Base-by-base conservation (phyloP, 2,888 invertebrate species). In the Palloptera scutellata region DNA sequence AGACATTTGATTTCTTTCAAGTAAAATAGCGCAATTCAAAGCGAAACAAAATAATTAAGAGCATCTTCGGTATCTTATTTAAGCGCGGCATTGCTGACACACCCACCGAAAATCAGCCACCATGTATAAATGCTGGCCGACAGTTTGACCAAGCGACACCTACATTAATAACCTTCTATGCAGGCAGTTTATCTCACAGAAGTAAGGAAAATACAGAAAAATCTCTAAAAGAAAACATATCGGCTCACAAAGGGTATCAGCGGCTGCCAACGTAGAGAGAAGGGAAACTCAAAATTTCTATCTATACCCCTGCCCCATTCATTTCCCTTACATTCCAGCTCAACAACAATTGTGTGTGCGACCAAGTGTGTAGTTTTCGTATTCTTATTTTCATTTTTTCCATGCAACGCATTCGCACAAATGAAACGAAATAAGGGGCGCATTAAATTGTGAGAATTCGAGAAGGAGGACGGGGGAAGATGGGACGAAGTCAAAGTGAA, bases 341-440 rank as follows among this genome's bases (percentile, higher is more conserved):
- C 30, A 4, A 30, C 30, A 30, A 30, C 30, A 30, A 30, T 30
- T 30, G 61, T 61, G 66, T 70, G 69, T 70, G 61, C 69, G 64
- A 43, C 64, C 53, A 59, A 64, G 69, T 64, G 64, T 70, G 45
- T 61, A 67, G 64, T 70, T 66, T 61, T 64, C 17, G 55, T 63
- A 52, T 17, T 17, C 58, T 40, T 30, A 30, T 30, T 30, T 30
- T 30, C 2, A 30, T 30, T 30, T 30, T 30, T 6, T 30, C 6
- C 30, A 52, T 40, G 8, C 45, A 57, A 19, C 57, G 40, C 55
- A 19, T 40, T 54, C 52, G 20, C 45, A 30, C 40, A 51, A 41
- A n/a, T 52, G 52, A 41, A 58, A 11, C 11, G 30, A 42, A 48
- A 13, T 40, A 45, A 51, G 20, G 51, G 57, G 40, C 58, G 67